Percentiles rank a stretch among this genome's conserved stretches.
These are phyloP conservation scores for Magallana angulata DNA, from an alignment of 1,140 invertebrate genomes.

Conservation along the genomic window DNA sequence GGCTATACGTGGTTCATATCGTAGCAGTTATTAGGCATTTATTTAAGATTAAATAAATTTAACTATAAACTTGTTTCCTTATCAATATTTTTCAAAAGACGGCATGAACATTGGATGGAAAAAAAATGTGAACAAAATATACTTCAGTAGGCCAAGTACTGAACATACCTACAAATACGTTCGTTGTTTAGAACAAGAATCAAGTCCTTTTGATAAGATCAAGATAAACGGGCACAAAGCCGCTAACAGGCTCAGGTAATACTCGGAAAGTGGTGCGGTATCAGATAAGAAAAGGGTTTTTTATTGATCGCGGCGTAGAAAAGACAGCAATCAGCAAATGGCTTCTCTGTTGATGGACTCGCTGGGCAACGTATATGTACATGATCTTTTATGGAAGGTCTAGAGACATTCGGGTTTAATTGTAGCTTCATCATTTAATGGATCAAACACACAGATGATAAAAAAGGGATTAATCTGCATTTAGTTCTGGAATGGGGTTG, in stretches of 20 bases:
- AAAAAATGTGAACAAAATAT: not conserved
- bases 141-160: not conserved
- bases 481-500: too few species aligned
- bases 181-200: not conserved
- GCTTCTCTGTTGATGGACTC: not conserved
- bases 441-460: not conserved
- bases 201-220: not conserved
- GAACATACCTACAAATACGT: not conserved
- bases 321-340: slow-evolving; percentile 4
- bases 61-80: slow-evolving; percentile 4
- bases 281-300: not conserved
- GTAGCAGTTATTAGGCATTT: not conserved
- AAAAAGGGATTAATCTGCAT: not conserved
- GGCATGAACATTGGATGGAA: not conserved
- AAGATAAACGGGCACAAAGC: not conserved
- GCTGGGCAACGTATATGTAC: not conserved
- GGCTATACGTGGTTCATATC: too few species aligned
- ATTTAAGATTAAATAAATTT: not conserved
- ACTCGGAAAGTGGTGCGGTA: not conserved
- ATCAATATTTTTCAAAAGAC: not conserved
- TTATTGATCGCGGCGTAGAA: not conserved
- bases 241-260: not conserved
- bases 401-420: not conserved
- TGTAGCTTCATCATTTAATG: not conserved
- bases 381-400: not conserved